These are phyloP conservation scores for Ganaspis sp. DNA, from an alignment of 1,140 invertebrate genomes.

Conservation along the genomic window DNA sequence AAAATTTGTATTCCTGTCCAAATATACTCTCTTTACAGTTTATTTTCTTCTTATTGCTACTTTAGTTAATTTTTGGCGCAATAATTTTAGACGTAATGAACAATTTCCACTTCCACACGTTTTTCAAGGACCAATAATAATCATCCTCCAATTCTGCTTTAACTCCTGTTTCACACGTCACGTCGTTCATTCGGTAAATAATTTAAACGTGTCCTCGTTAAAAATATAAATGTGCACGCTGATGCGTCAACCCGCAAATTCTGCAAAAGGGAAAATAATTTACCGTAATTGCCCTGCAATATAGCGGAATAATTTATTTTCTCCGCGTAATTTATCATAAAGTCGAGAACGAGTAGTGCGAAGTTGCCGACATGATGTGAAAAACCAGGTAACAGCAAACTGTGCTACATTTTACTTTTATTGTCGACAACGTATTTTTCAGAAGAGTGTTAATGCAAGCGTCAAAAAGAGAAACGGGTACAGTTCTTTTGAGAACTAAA, in stretches of 20 bases:
- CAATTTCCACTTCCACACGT: neutral
- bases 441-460: neutral
- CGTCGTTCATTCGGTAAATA: neutral
- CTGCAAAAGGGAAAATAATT: constrained; percentile 36
- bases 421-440: constrained; percentile 4
- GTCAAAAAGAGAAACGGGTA: neutral
- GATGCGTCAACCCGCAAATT: neutral
- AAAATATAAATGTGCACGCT: neutral
- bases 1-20: no score
- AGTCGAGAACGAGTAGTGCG: constrained; percentile 34
- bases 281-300: constrained; percentile 39
- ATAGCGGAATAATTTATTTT: constrained; percentile 48
- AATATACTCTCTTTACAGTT: no score
- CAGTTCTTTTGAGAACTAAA: neutral
- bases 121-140: neutral
- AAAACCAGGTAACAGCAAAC: constrained; percentile 23
- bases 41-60: no score
- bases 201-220: neutral
- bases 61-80: neutral
- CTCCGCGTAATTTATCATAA: constrained; percentile 53
- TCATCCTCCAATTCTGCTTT: neutral
- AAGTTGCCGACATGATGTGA: constrained; percentile 29
- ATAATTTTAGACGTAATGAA: no score
- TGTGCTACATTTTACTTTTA: neutral
- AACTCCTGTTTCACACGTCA: neutral